Percentiles rank a stretch among this genome's conserved stretches.
Evolutionary conservation across 2,888 invertebrate species (phyloP).

Genomic region (Tenodera sinensis): DNA sequence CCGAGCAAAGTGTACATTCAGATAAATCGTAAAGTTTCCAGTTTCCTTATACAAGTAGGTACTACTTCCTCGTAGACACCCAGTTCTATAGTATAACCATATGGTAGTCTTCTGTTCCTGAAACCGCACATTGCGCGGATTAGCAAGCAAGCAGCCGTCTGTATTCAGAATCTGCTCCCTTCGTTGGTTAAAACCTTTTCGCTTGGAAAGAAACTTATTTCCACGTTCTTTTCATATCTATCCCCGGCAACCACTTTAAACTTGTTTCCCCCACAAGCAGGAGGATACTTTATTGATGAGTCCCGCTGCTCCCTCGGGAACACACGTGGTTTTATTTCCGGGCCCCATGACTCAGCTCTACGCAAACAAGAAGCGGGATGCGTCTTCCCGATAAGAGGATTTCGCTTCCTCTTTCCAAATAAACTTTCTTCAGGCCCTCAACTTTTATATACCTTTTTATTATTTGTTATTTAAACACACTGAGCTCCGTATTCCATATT

Average conservation of each 20-base stretch:
- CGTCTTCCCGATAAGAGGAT: background rate
- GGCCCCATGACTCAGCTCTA: background rate
- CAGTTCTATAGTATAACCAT: too few species aligned
- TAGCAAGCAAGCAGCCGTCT: too few species aligned
- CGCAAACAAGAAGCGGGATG: background rate
- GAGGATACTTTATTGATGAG: background rate
- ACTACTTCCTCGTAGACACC: too few species aligned
- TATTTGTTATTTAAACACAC: background rate
- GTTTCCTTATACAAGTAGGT: too few species aligned
- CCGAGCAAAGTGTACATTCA: too few species aligned
- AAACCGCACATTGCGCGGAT: too few species aligned
- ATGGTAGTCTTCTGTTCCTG: too few species aligned
- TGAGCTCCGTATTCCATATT: background rate
- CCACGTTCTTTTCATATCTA: background rate
- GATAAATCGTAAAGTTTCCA: too few species aligned
- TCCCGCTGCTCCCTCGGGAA: background rate
- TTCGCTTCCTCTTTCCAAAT: background rate
- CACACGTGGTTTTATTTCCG: background rate
- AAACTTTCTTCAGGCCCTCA: background rate
- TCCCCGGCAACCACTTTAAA: background rate
- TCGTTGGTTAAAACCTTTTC: background rate
- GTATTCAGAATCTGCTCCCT: background rate
- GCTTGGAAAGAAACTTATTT: background rate
- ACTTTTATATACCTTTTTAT: background rate
- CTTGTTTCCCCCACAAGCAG: background rate